These are phyloP conservation scores for Halichoerus grypus DNA, from an alignment of 2,113 vertebrate species.

Conservation along the genomic window DNA sequence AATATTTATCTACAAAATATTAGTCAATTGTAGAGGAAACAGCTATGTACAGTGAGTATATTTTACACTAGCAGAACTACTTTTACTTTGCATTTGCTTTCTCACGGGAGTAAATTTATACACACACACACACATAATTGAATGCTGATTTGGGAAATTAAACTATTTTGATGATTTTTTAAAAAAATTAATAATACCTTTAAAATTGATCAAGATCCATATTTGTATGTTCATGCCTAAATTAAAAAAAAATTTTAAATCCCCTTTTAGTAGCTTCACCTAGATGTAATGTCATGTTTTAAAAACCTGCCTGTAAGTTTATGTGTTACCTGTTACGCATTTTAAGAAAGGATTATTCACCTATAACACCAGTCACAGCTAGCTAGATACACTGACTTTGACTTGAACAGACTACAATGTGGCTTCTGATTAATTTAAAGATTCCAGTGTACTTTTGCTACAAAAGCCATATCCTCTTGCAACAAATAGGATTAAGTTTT, in stretches of 20 bases:
- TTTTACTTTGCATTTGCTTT: slow-evolving; percentile 52
- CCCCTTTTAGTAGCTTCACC: slow-evolving; percentile 29
- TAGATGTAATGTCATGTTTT: slow-evolving; percentile 43
- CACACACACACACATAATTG: slow-evolving; percentile 30
- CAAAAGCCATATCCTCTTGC: slow-evolving; percentile 84
- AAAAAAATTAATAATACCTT: slow-evolving; percentile 29
- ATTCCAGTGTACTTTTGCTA: slow-evolving; percentile 83
- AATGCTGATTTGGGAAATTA: slow-evolving; percentile 42
- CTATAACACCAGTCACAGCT: slow-evolving; percentile 76
- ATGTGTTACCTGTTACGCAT: slow-evolving; percentile 82
- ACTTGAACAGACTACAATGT: slow-evolving; percentile 79
- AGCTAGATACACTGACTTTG: slow-evolving; percentile 74
- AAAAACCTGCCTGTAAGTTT: slow-evolving; percentile 71
- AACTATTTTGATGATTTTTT: slow-evolving; percentile 43
- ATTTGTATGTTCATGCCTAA: background rate
- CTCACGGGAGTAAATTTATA: slow-evolving; percentile 38
- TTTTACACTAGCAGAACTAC: slow-evolving; percentile 46
- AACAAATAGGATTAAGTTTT: slow-evolving; percentile 88
- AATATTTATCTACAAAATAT: slow-evolving; percentile 22
- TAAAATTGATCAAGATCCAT: slow-evolving; percentile 55
- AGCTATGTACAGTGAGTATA: slow-evolving; percentile 1
- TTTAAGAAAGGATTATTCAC: slow-evolving; percentile 82
- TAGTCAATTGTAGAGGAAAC: background rate
- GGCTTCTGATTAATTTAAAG: slow-evolving; percentile 85
- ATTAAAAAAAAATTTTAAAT: background rate